phyloP scores from a whole-genome alignment of 2,888 invertebrate genomes.

The Limnephilus rhombicus region DNA sequence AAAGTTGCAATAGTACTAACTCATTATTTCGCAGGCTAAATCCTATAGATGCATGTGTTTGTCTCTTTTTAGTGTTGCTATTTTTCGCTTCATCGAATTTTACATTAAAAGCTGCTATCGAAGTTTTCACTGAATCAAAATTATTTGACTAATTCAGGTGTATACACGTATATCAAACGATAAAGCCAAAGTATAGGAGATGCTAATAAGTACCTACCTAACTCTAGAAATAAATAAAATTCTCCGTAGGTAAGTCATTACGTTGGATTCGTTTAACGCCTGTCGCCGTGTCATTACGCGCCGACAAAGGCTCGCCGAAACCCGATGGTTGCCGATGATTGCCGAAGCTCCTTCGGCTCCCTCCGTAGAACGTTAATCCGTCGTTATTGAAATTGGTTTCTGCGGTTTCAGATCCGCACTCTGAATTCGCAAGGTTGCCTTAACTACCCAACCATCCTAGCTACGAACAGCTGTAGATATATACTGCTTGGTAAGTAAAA shows the following conservation, averaged over 20 bases:
- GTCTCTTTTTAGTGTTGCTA: too few relatives aligned
- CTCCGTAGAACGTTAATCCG: constrained; percentile 5
- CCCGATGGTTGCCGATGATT: background rate
- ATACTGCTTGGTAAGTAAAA: background rate
- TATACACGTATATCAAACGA: too few relatives aligned
- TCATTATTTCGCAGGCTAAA: too few relatives aligned
- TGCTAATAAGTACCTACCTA: background rate
- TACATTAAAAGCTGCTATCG: too few relatives aligned
- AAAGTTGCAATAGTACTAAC: too few relatives aligned
- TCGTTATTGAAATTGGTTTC: constrained; percentile 57
- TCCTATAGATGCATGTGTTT: too few relatives aligned
- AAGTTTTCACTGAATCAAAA: too few relatives aligned
- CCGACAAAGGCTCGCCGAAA: constrained; percentile 31
- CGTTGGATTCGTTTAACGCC: constrained; percentile 26
- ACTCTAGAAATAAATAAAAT: background rate
- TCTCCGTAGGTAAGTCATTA: background rate
- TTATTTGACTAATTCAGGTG: too few relatives aligned
- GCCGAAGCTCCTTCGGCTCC: constrained; percentile 6
- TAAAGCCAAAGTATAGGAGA: background rate
- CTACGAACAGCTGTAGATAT: background rate
- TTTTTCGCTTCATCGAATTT: too few relatives aligned
- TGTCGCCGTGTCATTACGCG: constrained; percentile 40
- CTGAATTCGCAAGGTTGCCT: constrained; percentile 36
- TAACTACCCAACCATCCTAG: background rate
- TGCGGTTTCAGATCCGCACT: constrained; percentile 53